Conservation (phyloP, 2,888 invertebrate genomes). For the Drosophila prolongata region DNA sequence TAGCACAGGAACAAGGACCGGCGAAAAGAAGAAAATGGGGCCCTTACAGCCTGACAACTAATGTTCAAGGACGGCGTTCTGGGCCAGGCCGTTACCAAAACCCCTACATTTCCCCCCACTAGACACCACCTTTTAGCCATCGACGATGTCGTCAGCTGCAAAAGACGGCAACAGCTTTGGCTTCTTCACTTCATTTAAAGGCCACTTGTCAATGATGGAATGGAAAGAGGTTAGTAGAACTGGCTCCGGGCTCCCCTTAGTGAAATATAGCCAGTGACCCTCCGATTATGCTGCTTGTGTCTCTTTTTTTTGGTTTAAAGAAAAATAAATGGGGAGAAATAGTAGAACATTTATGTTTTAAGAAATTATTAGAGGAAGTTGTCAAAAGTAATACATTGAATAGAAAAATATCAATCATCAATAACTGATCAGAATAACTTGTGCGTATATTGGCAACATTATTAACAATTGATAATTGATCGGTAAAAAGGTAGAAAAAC, state of each 20-base stretch:
- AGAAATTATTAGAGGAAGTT: too few relatives aligned
- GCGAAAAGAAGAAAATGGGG: conserved; percentile 15
- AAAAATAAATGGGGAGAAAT: too few relatives aligned
- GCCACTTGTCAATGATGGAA: conserved; percentile 68
- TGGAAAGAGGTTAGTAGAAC: conserved; percentile 14
- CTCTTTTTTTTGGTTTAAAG: background rate
- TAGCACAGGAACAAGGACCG: conserved; percentile 11
- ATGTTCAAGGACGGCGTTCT: conserved; percentile 64
- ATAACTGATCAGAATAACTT: too few relatives aligned
- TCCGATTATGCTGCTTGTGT: conserved; percentile 17
- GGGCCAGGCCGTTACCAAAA: background rate
- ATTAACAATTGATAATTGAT: too few relatives aligned
- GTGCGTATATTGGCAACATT: too few relatives aligned
- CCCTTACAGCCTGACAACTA: conserved; percentile 51
- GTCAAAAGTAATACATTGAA: too few relatives aligned
- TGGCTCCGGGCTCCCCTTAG: conserved; percentile 1
- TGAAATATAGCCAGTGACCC: conserved; percentile 9
- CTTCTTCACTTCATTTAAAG: conserved; percentile 72
- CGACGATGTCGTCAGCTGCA: conserved; percentile 21
- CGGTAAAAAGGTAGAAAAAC: too few relatives aligned
- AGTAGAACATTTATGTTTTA: too few relatives aligned
- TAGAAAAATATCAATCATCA: too few relatives aligned
- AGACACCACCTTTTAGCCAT: too few relatives aligned
- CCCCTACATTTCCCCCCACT: background rate
- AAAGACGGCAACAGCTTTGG: conserved; percentile 31